A percentile compares a stretch with the other conserved stretches of the same genome.
Evolutionary conservation across 35 echinoderm and acorn worm species (phyloP).

Genomic region (Hemicentrotus pulcherrimus): DNA sequence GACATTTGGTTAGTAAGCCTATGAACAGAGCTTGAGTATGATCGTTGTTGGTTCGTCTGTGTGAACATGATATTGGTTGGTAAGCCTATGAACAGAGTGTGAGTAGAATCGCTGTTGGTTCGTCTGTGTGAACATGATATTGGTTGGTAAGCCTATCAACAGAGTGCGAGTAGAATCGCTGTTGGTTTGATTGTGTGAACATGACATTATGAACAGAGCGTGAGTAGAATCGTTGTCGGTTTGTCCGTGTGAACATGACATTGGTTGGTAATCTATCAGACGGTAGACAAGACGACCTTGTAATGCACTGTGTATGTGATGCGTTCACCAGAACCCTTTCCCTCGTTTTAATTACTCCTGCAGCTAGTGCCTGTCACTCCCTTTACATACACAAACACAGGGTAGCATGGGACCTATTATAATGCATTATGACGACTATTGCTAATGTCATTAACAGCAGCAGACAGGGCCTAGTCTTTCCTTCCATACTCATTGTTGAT

Average conservation of each 20-base stretch:
- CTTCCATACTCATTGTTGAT: not conserved
- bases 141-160: too few species aligned
- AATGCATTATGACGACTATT: not conserved
- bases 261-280: not conserved
- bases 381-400: not conserved
- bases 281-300: not conserved
- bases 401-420: not conserved
- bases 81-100: not conserved
- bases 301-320: constrained; percentile 1
- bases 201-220: not conserved
- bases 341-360: constrained; percentile 2
- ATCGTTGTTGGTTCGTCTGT: too few species aligned
- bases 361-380: constrained; percentile 6
- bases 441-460: not conserved
- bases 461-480: not conserved
- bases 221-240: not conserved
- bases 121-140: too few species aligned
- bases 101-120: too few species aligned
- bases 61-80: too few species aligned
- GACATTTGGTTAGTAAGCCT: too few species aligned
- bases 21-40: too few species aligned
- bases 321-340: not conserved
- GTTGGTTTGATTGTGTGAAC: too few species aligned
- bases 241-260: not conserved
- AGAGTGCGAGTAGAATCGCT: too few species aligned